phyloP scores from a whole-genome alignment of 2,888 invertebrate species.

The Rhopalosiphum nymphaeae region DNA sequence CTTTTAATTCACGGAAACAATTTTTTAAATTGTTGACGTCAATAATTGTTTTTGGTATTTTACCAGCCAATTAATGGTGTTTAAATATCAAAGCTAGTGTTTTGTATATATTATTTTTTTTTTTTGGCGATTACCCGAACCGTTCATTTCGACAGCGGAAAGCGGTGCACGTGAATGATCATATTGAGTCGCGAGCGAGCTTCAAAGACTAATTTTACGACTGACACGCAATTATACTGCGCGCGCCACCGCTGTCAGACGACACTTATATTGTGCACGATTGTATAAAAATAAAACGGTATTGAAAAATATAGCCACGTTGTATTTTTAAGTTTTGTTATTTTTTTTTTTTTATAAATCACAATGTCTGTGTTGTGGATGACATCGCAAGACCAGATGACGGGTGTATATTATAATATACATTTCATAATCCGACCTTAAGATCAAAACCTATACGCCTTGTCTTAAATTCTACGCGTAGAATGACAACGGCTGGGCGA shows the following conservation, averaged over 20 bases:
- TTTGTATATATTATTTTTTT: background rate
- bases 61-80: constrained; percentile 11
- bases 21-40: background rate
- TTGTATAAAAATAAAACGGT: constrained; percentile 55
- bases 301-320: constrained; percentile 44
- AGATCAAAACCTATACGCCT: background rate
- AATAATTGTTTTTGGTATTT: constrained; percentile 29
- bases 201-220: constrained; percentile 52
- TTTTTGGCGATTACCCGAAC: background rate
- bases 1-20: background rate
- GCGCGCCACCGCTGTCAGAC: background rate
- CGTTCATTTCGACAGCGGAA: background rate
- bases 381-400: background rate
- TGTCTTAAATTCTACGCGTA: background rate
- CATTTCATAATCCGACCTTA: background rate
- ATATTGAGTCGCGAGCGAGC: background rate
- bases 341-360: background rate
- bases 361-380: background rate
- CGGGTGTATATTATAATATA: background rate
- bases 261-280: constrained; percentile 17
- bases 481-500: background rate
- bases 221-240: constrained; percentile 33
- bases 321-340: constrained; percentile 46
- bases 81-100: background rate
- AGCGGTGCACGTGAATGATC: background rate